A percentile compares a stretch with the other conserved stretches of the same genome.
These are phyloP conservation scores for Gasteruption jaculator DNA, from an alignment of 2,888 invertebrate genomes.

Conservation along the genomic window DNA sequence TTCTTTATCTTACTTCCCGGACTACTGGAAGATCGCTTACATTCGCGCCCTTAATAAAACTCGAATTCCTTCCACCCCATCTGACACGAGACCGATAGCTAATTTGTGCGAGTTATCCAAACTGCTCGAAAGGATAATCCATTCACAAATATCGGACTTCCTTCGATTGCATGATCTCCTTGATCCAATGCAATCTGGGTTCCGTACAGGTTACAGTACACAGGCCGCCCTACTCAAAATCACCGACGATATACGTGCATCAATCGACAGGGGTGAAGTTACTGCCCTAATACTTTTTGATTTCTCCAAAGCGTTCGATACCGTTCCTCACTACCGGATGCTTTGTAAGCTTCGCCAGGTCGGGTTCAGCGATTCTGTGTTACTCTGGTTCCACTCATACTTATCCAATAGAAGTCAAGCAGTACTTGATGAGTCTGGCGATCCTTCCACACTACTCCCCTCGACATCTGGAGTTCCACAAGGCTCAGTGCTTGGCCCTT, in stretches of 20 bases:
- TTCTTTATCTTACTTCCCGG: no score
- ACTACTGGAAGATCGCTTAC: no score
- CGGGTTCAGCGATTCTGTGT: not conserved
- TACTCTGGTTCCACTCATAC: not conserved
- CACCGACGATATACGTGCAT: not conserved
- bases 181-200: constrained; percentile 10
- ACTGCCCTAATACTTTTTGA: constrained; percentile 14
- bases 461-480: not conserved
- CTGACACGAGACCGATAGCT: constrained; percentile 7
- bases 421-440: not conserved
- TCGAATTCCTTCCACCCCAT: not conserved
- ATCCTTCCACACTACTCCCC: not conserved
- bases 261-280: not conserved
- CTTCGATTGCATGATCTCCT: not conserved
- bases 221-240: constrained; percentile 8
- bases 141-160: not conserved
- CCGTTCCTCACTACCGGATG: not conserved
- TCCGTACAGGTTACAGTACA: not conserved
- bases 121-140: not conserved
- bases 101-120: constrained; percentile 8
- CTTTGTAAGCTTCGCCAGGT: not conserved
- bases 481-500: not conserved
- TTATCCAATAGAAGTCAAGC: constrained; percentile 1
- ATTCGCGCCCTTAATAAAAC: not conserved
- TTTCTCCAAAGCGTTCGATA: not conserved